phyloP scores from a whole-genome alignment of 1,140 invertebrate species.

The Yoshiicerus persimilis region DNA sequence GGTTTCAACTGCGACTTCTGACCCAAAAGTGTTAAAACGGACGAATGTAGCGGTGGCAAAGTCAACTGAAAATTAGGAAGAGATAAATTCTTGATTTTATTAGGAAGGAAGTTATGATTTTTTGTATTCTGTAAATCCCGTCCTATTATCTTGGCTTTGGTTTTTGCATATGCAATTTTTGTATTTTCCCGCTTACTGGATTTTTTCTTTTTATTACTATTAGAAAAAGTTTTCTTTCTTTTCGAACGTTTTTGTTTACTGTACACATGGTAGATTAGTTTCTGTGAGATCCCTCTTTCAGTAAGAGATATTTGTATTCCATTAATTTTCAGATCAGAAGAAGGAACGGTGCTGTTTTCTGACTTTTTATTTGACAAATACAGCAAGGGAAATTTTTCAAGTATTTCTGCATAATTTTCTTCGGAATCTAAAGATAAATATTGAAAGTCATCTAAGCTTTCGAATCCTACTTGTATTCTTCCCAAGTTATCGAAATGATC shows the following conservation, averaged over 20 bases:
- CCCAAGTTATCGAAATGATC: conserved; percentile 13
- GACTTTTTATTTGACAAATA: background rate
- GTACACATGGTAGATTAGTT: no score
- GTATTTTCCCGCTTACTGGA: background rate
- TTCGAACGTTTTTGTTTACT: background rate
- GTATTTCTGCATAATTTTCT: background rate
- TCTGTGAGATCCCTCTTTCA: background rate
- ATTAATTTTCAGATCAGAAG: background rate
- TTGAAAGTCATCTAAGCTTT: background rate
- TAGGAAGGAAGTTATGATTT: background rate
- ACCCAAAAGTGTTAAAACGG: conserved; percentile 45
- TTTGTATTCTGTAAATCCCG: background rate
- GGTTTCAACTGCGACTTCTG: conserved; percentile 22
- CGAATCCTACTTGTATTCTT: background rate
- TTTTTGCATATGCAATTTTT: background rate
- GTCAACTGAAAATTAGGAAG: conserved; percentile 36
- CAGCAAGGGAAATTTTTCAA: conserved; percentile 35
- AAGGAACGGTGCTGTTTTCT: background rate
- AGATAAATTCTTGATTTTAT: background rate
- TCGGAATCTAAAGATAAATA: background rate
- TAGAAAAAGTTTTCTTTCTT: background rate
- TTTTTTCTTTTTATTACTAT: background rate
- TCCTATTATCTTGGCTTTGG: no score
- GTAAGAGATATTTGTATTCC: background rate
- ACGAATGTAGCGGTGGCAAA: conserved; percentile 43